Conservation (phyloP, 1,140 invertebrate species). For the Pseudachorutes palmiensis region DNA sequence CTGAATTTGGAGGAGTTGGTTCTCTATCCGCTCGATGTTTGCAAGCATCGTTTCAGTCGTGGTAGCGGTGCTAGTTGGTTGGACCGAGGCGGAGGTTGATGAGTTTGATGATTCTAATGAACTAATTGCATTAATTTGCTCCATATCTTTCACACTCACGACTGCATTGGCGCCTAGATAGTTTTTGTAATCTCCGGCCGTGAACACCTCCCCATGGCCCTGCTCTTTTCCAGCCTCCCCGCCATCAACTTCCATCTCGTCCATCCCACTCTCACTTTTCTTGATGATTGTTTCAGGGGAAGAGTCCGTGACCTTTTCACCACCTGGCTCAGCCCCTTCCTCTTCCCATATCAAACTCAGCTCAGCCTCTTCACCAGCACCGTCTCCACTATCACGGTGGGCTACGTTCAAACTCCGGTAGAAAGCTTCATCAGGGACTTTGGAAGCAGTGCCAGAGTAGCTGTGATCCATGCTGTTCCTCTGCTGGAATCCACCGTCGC, state of each 20-base stretch:
- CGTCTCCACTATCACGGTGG: constrained; percentile 62
- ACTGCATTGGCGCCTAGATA: constrained; percentile 56
- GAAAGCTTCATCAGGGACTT: constrained; percentile 71
- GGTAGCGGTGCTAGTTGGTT: background rate
- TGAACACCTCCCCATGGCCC: constrained; percentile 50
- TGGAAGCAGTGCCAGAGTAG: constrained; percentile 29
- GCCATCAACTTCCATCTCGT: constrained; percentile 8
- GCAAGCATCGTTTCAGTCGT: constrained; percentile 23
- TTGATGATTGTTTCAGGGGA: background rate
- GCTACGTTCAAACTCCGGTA: constrained; percentile 79
- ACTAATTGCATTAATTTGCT: constrained; percentile 62
- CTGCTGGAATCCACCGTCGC: constrained; percentile 28
- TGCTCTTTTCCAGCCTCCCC: constrained; percentile 8
- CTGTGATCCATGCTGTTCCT: background rate
- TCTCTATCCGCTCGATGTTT: constrained; percentile 22
- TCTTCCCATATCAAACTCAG: constrained; percentile 72
- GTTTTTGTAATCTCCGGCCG: constrained; percentile 66
- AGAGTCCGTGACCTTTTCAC: constrained; percentile 6
- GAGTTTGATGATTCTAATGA: too few relatives aligned
- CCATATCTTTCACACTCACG: constrained; percentile 66
- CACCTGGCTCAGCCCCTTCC: constrained; percentile 42
- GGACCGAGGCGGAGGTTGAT: too few relatives aligned
- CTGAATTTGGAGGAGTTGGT: constrained; percentile 22
- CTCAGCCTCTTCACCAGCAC: constrained; percentile 45
- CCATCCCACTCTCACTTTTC: background rate